Base-by-base conservation (phyloP, 2,113 vertebrate species). In the Brachyhypopomus occidentalis region DNA sequence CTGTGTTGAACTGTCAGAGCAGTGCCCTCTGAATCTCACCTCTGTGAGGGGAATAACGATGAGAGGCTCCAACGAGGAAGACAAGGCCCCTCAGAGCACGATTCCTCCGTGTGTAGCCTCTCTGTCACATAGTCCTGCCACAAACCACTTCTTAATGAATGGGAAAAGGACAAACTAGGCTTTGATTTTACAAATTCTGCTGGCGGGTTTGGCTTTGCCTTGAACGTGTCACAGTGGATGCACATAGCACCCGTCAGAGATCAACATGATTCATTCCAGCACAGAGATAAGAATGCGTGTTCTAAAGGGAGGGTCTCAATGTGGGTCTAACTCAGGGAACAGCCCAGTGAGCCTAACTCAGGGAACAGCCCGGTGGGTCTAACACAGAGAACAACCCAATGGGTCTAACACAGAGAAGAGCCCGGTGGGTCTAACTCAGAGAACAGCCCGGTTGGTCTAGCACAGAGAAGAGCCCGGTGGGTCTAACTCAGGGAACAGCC, bases 31-130 rank as follows among this genome's bases (percentile, higher is more conserved):
- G 91, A 93, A 92, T 89, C 88, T 78, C 69, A 85, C 85, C 81
- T 91, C 77, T 94, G 92, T 91, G 92, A 92, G 89, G 87, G 72
- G 93, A 94, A 96, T 94, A 90, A 89, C 86, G 92, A 95, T 94
- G 90, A 94, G 91, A 87, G 89, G 87, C 80, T 91, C 89, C 84
- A 90, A 88, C 91, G 89, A 83, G 86, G 83, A 91, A 92, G 89
- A 92, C 94, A 76, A 92, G 87, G 87, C 87, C 89, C 85, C 91
- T 90, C 82, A 90, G 88, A 88, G 81, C 86, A 89, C 88, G 90
- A 93, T 88, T 92, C 90, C 88, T 86, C 91, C 88, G 91, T 90
- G 79, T 91, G 93, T 91, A 90, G 90, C 86, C 85, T 88, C 89
- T 88, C 90, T 93, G 91, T 92, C 85, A 82, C 38, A 67, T 81